Conservation (phyloP, 2,113 vertebrate species). For the Corvus hawaiiensis region DNA sequence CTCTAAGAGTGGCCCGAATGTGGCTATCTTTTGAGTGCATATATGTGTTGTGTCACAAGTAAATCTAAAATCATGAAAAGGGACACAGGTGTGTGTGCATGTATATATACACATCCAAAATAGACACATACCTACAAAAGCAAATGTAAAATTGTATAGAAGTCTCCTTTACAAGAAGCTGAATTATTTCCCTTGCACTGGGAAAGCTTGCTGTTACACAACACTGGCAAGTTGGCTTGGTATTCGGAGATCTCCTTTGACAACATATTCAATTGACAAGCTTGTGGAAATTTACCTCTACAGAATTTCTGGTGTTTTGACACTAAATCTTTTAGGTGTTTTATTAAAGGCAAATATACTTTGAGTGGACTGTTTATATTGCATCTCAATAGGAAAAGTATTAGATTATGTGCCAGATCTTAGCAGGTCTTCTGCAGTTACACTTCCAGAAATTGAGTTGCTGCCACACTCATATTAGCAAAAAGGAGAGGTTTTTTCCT, state of each 20-base stretch:
- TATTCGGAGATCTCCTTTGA: not conserved
- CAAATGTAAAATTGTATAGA: not conserved
- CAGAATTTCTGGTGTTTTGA: not conserved
- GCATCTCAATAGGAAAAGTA: not conserved
- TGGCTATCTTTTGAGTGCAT: not conserved
- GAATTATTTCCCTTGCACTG: not conserved
- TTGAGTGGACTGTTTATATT: not conserved
- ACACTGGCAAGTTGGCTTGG: not conserved
- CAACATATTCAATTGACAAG: not conserved
- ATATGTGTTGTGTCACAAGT: rapidly evolving
- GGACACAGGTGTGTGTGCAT: rapidly evolving
- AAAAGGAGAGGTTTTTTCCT: not conserved
- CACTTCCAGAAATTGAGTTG: not conserved
- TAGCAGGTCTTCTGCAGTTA: not conserved
- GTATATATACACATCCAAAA: not conserved
- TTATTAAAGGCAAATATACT: not conserved
- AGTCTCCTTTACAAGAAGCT: not conserved
- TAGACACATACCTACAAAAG: not conserved
- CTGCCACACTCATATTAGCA: not conserved
- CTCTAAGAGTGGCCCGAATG: not conserved
- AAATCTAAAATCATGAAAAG: not conserved
- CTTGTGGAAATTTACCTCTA: not conserved
- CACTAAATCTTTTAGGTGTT: not conserved
- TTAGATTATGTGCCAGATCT: not conserved
- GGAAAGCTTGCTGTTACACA: not conserved